Conservation (phyloP, 2,888 invertebrate species). For the Acanthosepion pharaonis region DNA sequence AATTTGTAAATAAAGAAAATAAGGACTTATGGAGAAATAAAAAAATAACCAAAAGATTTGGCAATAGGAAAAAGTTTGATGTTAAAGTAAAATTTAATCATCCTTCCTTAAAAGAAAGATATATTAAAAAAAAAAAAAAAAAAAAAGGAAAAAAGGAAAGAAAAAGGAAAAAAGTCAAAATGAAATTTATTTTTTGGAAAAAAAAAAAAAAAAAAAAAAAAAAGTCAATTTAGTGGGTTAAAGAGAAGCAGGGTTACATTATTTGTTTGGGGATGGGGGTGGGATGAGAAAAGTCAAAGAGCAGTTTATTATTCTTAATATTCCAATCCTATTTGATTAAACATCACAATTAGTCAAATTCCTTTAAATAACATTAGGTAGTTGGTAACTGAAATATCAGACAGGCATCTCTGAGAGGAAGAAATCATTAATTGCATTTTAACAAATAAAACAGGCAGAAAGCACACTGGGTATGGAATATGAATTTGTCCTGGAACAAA, state of each 20-base stretch:
- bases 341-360: conserved; percentile 33
- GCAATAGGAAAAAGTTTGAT: background rate
- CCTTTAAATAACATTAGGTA: background rate
- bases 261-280: background rate
- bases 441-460: conserved; percentile 48
- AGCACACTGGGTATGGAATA: conserved; percentile 47
- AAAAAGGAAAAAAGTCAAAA: background rate
- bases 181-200: background rate
- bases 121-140: background rate
- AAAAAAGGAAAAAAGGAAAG: background rate
- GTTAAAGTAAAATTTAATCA: too few relatives aligned
- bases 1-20: too few relatives aligned
- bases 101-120: background rate
- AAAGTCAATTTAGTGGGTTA: background rate
- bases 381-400: background rate
- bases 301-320: conserved; percentile 5
- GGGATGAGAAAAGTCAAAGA: background rate
- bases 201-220: background rate
- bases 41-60: background rate
- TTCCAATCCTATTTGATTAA: conserved; percentile 11
- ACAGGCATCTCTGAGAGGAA: conserved; percentile 40
- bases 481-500: conserved; percentile 39
- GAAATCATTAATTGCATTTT: conserved; percentile 42
- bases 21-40: background rate
- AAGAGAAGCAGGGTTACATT: conserved; percentile 4